Base-by-base conservation (phyloP, 2,797 vertebrate genomes). In the Chelmon rostratus region DNA sequence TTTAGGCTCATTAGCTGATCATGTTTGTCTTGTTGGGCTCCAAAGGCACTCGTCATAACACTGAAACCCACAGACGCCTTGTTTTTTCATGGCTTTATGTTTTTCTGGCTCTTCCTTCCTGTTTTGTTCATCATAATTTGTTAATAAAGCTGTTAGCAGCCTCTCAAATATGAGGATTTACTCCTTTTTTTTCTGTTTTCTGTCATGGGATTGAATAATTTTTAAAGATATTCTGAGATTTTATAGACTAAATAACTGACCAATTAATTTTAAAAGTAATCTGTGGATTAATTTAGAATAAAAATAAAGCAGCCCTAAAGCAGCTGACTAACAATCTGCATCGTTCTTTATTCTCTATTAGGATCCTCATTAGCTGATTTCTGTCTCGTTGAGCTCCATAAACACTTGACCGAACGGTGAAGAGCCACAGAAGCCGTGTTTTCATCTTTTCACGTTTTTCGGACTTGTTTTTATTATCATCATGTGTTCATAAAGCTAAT, bases 371-470 rank as follows among this genome's bases (percentile, higher is more conserved):
- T 2, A 46, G n/a, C 44, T 63, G 15, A 8, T 52, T 33, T 67
- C 19, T 75, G 53, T 63, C 38, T 7, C 11, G 25, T 12, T 57
- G 42, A 5, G n/a, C 8, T 74, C 13, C 21, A 44, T 12, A 54
- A 38, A 57, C 50, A 47, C 10, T 33, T 23, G 18, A 2, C n/a
- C 21, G 54, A 38, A 66, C 47, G 81, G 75, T 21, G 72, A n/a
- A 69, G 53, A 67, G 21, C 33, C 25, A 19, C 44, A 76, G 68
- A 69, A 40, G 37, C 66, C 23, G 37, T 52, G 37, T 59, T 77
- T 71, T 59, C 62, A 21, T 15, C 35, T 35, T 13, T 9, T 70
- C 31, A 33, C 28, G 28, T 10, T 42, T 42, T 13, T 31, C 21
- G 72, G n/a, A 40, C 28, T 31, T n/a, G n/a, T n/a, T 50, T 49